Evolutionary conservation across 2,888 invertebrate species (phyloP), one percentile per base, ranked within the genome.

Genomic region (Noctua comes): DNA sequence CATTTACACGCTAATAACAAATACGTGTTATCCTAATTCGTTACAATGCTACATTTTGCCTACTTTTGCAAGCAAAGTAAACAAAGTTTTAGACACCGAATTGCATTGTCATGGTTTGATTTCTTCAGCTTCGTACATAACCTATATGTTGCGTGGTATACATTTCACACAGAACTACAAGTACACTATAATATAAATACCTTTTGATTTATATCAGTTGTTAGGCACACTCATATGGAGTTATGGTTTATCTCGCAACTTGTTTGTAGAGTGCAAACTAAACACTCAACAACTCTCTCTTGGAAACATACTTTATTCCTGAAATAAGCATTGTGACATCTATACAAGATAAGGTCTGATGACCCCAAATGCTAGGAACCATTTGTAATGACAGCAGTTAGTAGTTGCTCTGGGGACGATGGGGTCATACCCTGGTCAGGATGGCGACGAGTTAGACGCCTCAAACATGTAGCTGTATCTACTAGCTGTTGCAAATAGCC

Each of bases 111-210:
- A 31, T 57, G 8, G 18, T 18, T 73, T 24, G 0, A 21, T 36
- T 46, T 16, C 2, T 46, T 21, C 43, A 36, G 43, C 31, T 46
- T 36, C 7, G 46, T 57, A 21, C n/a, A n/a, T 73, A n/a, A 16
- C 8, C n/a, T 46, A 31, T 8, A 36, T 24, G 43, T 36, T 31
- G 6, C 8, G 46, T n/a, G 3, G 10, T 43, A 31, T 31, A 57
- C 18, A 48, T 46, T 46, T 13, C 16, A 6, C 43, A 10, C 43
- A n/a, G 46, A 75, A 54, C 27, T 72, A 68, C 27, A 72, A 73
- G 72, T 36, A 73, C 36, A 40, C 48, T 73, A 21, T 72, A 10
- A 36, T 2, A 31, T 48, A 27, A 40, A 48, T 73, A 73, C 73
- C 48, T 48, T n/a, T 21, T 18, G 16, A 8, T 21, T 36, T 21